Evolutionary conservation across 2,888 invertebrate genomes (phyloP).

Genomic region (Quadriops clusia): DNA sequence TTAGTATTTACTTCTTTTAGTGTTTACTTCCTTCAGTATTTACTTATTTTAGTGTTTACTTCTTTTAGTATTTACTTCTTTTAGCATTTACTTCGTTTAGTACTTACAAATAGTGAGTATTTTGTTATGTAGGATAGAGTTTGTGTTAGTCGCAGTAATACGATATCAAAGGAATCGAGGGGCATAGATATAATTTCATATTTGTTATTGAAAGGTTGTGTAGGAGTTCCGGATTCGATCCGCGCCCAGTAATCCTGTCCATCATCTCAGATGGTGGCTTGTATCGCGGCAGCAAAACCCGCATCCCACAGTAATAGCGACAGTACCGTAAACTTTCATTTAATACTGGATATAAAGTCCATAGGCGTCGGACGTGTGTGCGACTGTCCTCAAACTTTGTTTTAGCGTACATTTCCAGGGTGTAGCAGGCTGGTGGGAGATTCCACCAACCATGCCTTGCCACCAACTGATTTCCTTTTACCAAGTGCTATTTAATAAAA

Average conservation of each 20-base stretch:
- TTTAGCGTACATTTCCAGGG: not conserved
- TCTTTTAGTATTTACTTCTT: too few relatives aligned
- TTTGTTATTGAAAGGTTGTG: conserved; percentile 13
- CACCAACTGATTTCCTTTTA: too few relatives aligned
- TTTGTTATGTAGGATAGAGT: conserved; percentile 6
- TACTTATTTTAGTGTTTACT: too few relatives aligned
- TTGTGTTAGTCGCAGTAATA: conserved; percentile 6
- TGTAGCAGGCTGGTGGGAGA: not conserved
- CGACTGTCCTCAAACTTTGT: conserved; percentile 17
- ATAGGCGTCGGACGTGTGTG: conserved; percentile 34
- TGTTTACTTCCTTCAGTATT: too few relatives aligned
- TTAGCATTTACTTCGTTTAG: too few relatives aligned
- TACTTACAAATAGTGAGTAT: too few relatives aligned
- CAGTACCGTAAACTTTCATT: conserved; percentile 36
- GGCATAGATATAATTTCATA: too few relatives aligned
- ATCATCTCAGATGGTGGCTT: conserved; percentile 27
- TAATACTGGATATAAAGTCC: conserved; percentile 33
- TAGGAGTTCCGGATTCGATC: conserved; percentile 19
- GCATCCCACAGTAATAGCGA: conserved; percentile 30
- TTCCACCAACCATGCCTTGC: too few relatives aligned
- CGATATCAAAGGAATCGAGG: conserved; percentile 2
- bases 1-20: too few relatives aligned
- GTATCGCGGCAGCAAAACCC: conserved; percentile 28
- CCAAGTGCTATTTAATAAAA: too few relatives aligned
- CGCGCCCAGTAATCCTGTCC: conserved; percentile 20